Conservation (phyloP, 2,888 invertebrate genomes). For the Parapristionchus giblindavisi region DNA sequence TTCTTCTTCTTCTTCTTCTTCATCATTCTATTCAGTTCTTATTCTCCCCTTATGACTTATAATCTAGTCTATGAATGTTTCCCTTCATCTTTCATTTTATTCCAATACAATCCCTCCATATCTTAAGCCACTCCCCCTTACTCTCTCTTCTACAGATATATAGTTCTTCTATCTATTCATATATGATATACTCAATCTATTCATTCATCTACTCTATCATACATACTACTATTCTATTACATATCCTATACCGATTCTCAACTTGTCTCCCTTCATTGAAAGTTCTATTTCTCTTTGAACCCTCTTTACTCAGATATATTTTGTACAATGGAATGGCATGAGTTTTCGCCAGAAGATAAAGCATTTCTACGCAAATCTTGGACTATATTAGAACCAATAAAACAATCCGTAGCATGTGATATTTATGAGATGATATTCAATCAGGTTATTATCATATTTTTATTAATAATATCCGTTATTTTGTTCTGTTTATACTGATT, state of each 20-base stretch:
- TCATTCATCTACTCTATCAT: neutral
- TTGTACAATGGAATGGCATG: constrained; percentile 50
- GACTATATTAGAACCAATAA: constrained; percentile 48
- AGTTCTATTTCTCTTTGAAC: neutral
- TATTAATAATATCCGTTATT: neutral
- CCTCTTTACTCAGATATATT: neutral
- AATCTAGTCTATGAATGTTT: neutral
- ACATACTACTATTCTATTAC: neutral
- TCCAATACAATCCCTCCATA: too few relatives aligned
- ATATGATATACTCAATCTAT: neutral
- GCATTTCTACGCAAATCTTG: constrained; percentile 51
- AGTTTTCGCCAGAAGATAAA: constrained; percentile 54
- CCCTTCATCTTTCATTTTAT: too few relatives aligned
- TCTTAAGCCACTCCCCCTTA: too few relatives aligned
- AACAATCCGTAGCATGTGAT: constrained; percentile 52
- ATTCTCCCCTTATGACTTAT: neutral
- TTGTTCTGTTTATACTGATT: too few relatives aligned
- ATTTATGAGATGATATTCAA: constrained; percentile 66
- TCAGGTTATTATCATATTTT: constrained; percentile 49
- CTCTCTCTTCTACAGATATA: too few relatives aligned
- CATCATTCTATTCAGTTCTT: neutral
- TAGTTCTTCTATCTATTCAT: neutral
- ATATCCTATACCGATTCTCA: neutral
- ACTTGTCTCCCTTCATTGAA: neutral
- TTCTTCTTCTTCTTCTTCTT: neutral